Evolutionary conservation across 2,113 vertebrate genomes (phyloP).

Genomic region (Salminus brasiliensis): DNA sequence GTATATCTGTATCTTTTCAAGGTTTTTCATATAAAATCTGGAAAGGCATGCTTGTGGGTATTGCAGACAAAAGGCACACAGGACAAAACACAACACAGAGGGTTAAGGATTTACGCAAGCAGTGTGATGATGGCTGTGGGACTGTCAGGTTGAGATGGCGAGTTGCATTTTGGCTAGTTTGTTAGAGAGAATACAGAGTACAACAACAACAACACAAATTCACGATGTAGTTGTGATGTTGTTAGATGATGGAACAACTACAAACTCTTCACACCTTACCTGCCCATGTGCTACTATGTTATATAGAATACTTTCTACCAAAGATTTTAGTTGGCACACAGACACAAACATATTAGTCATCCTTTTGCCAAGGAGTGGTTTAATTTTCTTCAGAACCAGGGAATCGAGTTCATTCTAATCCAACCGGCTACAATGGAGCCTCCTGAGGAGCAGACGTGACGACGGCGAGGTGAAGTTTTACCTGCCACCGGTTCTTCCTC

Average conservation of each 20-base stretch:
- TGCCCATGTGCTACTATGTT: slow-evolving; percentile 31
- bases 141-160: slow-evolving; percentile 26
- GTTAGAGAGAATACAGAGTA: not conserved
- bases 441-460: slow-evolving; percentile 50
- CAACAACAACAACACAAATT: slow-evolving; percentile 3
- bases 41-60: slow-evolving; percentile 14
- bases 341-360: not conserved
- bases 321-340: slow-evolving; percentile 48
- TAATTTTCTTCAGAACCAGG: slow-evolving; percentile 55
- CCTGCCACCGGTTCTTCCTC: slow-evolving; percentile 83
- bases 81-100: slow-evolving; percentile 34
- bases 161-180: not conserved
- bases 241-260: slow-evolving; percentile 30
- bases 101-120: slow-evolving; percentile 14
- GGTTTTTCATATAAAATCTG: not conserved
- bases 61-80: slow-evolving; percentile 22
- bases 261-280: slow-evolving; percentile 47
- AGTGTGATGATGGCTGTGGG: slow-evolving; percentile 46
- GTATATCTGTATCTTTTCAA: no score
- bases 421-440: slow-evolving; percentile 34
- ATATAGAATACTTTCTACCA: slow-evolving; percentile 12
- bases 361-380: slow-evolving; percentile 31
- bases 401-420: slow-evolving; percentile 75
- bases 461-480: slow-evolving; percentile 73
- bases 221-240: not conserved